A percentile compares a stretch with the other conserved stretches of the same genome.
Conservation (phyloP, 2,113 vertebrate species). For the Thalassoma bifasciatum region DNA sequence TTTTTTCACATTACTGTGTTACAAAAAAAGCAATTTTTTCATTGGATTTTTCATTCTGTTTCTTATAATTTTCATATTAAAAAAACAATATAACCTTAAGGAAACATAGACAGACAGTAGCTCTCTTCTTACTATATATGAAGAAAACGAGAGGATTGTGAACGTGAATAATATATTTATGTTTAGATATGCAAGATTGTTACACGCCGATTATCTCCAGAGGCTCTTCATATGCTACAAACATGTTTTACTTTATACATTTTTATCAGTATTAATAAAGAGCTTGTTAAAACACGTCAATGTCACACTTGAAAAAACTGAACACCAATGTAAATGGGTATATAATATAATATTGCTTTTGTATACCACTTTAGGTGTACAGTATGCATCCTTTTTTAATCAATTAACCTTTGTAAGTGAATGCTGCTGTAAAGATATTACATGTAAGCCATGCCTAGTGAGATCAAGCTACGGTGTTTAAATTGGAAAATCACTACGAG, state of each 20-base stretch:
- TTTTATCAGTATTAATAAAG: slow-evolving; percentile 60
- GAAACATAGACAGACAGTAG: slow-evolving; percentile 48
- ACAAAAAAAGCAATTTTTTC: slow-evolving; percentile 44
- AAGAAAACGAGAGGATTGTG: slow-evolving; percentile 51
- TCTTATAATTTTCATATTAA: slow-evolving; percentile 61
- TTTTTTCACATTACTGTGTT: slow-evolving; percentile 68
- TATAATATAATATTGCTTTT: slow-evolving; percentile 69
- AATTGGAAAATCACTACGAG: slow-evolving; percentile 67
- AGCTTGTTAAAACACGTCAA: slow-evolving; percentile 46
- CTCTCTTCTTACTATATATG: slow-evolving; percentile 56
- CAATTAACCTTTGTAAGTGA: slow-evolving; percentile 75
- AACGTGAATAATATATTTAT: slow-evolving; percentile 62
- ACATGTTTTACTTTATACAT: slow-evolving; percentile 45
- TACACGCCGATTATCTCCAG: slow-evolving; percentile 48
- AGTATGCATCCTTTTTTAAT: slow-evolving; percentile 78
- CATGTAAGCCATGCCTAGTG: slow-evolving; percentile 77
- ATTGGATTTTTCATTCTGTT: slow-evolving; percentile 49
- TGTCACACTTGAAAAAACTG: slow-evolving; percentile 54
- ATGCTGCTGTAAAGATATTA: slow-evolving; percentile 75
- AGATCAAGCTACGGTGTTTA: slow-evolving; percentile 69
- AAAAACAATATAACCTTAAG: slow-evolving; percentile 42
- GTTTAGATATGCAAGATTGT: slow-evolving; percentile 73
- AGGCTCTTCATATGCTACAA: slow-evolving; percentile 38
- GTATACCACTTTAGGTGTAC: slow-evolving; percentile 70
- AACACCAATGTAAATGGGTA: slow-evolving; percentile 60